Conservation (phyloP, 2,888 invertebrate species). For the Liopterus haemorrhoidalis region DNA sequence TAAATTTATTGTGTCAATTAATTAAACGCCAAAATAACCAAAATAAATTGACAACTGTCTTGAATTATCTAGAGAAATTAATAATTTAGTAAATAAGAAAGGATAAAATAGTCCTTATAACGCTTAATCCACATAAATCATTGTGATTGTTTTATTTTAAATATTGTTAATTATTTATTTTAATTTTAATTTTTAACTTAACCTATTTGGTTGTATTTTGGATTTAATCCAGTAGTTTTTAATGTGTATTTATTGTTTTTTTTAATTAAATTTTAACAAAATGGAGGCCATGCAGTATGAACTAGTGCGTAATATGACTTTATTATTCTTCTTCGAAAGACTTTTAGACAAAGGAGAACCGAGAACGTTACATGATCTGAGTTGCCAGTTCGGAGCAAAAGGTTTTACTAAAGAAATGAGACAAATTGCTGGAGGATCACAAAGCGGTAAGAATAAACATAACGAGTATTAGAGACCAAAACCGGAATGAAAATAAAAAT, state of each 20-base stretch:
- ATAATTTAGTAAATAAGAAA: not conserved
- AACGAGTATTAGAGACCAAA: constrained; percentile 39
- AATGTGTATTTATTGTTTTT: no score
- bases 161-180: not conserved
- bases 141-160: constrained; percentile 3
- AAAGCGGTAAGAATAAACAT: constrained; percentile 75
- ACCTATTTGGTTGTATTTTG: no score
- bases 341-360: constrained; percentile 95
- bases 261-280: no score
- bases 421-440: constrained; percentile 90
- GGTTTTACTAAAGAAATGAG: constrained; percentile 99
- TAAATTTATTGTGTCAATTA: no score
- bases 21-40: no score
- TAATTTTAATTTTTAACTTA: not conserved
- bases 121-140: not conserved
- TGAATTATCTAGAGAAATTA: constrained; percentile 12
- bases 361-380: constrained; percentile 92
- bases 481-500: not conserved
- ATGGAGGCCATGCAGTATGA: constrained; percentile 95
- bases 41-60: no score
- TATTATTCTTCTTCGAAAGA: constrained; percentile 97
- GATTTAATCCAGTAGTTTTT: no score
- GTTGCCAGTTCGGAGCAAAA: constrained; percentile 98
- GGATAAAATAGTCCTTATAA: not conserved
- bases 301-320: constrained; percentile 87